Evolutionary conservation across 2,113 vertebrate genomes (phyloP).

Genomic region (Oreochromis spilurus): DNA sequence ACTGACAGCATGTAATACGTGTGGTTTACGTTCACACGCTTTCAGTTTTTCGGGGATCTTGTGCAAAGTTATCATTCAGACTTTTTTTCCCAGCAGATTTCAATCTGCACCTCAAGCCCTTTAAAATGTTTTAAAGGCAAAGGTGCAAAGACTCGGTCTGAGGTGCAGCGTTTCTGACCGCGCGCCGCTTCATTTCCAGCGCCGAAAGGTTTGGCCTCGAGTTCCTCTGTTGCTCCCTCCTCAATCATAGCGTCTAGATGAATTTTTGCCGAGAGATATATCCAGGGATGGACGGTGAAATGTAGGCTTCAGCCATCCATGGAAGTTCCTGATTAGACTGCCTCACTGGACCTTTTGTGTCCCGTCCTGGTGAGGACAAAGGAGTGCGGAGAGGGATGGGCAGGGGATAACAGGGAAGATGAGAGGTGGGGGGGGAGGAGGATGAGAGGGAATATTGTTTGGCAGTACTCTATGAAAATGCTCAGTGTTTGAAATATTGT

Average conservation of each 20-base stretch:
- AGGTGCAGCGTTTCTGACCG: background rate
- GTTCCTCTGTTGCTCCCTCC: slow-evolving; percentile 48
- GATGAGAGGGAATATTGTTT: slow-evolving; percentile 66
- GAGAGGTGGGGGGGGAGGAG: slow-evolving; percentile 38
- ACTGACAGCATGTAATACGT: background rate
- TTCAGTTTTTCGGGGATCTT: background rate
- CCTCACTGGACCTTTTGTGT: slow-evolving; percentile 79
- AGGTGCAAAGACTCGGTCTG: background rate
- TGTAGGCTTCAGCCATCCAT: slow-evolving; percentile 75
- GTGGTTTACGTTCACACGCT: background rate
- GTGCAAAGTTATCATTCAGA: background rate
- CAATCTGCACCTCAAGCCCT: background rate
- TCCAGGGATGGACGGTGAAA: slow-evolving; percentile 65
- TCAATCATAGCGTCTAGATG: slow-evolving; percentile 66
- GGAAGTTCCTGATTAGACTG: slow-evolving; percentile 78
- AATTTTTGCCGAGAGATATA: slow-evolving; percentile 67
- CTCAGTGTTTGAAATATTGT: slow-evolving; percentile 51
- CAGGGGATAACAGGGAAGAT: slow-evolving; percentile 63
- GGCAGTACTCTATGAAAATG: slow-evolving; percentile 37
- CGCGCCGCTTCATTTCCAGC: slow-evolving; percentile 14
- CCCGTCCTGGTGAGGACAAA: slow-evolving; percentile 71
- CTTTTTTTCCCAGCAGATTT: background rate
- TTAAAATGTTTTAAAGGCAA: slow-evolving; percentile 22
- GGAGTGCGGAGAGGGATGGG: slow-evolving; percentile 61
- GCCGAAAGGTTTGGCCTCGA: slow-evolving; percentile 36